Conservation (phyloP, 2,113 vertebrate species). For the Indri indri region DNA sequence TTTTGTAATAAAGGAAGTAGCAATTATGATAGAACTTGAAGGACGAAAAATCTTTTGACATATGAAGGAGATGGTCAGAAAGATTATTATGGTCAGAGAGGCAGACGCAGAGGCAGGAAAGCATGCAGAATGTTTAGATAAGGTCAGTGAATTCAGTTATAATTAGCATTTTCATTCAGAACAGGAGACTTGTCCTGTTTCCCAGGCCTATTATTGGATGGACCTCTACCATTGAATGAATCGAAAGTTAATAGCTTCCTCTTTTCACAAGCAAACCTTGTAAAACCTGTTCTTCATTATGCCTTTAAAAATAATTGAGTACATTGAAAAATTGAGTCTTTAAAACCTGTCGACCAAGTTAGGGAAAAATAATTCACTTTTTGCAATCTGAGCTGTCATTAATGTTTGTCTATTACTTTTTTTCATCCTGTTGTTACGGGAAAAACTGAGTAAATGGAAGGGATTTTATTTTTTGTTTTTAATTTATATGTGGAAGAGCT, state of each 20-base stretch:
- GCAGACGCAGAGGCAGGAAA: conserved; percentile 18
- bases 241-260: conserved; percentile 69
- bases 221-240: conserved; percentile 47
- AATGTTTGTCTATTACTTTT: conserved; percentile 38
- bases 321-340: conserved; percentile 41
- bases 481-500: not conserved
- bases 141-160: conserved; percentile 33
- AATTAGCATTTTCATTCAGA: conserved; percentile 63
- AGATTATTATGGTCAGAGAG: not conserved
- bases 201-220: conserved; percentile 54
- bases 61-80: not conserved
- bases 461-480: not conserved
- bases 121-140: not conserved
- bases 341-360: conserved; percentile 61
- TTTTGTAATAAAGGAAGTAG: not conserved
- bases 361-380: conserved; percentile 9
- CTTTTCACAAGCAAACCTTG: conserved; percentile 52
- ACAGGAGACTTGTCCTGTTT: conserved; percentile 36
- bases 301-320: conserved; percentile 68
- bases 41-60: not conserved
- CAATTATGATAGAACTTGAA: not conserved
- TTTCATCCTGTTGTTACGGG: not conserved
- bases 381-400: conserved; percentile 48
- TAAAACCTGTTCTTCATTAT: conserved; percentile 59
- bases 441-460: not conserved